These are phyloP conservation scores for Bombus cullumanus DNA, from an alignment of 1,140 invertebrate genomes.

Conservation along the genomic window DNA sequence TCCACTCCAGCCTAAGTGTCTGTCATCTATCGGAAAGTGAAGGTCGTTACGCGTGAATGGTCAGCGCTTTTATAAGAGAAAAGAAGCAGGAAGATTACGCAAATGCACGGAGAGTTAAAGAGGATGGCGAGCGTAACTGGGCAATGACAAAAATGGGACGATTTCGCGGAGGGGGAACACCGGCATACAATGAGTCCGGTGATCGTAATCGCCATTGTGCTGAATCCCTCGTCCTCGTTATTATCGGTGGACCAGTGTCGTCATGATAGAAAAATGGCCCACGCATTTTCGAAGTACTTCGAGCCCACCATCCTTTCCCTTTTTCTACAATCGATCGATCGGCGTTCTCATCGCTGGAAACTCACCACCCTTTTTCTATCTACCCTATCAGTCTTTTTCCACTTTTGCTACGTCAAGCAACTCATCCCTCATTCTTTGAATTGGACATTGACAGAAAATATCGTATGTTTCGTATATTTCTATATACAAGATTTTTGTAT, in stretches of 20 bases:
- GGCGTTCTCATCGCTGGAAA: constrained; percentile 48
- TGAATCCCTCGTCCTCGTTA: constrained; percentile 51
- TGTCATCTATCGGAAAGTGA: constrained; percentile 13
- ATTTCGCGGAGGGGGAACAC: constrained; percentile 56
- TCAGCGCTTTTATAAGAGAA: constrained; percentile 15
- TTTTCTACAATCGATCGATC: constrained; percentile 59
- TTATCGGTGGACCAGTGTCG: constrained; percentile 53
- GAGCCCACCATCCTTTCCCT: constrained; percentile 6
- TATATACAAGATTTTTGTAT: not conserved
- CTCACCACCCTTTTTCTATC: constrained; percentile 51
- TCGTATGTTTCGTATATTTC: not conserved
- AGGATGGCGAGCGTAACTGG: constrained; percentile 45
- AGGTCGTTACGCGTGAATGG: constrained; percentile 30
- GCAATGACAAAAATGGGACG: constrained; percentile 57
- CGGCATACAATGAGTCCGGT: constrained; percentile 59
- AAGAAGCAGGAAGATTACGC: constrained; percentile 31
- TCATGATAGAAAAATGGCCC: constrained; percentile 65
- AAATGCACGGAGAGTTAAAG: constrained; percentile 40
- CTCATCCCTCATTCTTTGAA: no score
- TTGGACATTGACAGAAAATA: not conserved
- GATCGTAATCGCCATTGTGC: constrained; percentile 70
- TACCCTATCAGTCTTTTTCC: not conserved
- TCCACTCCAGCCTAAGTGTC: not conserved
- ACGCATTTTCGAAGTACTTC: constrained; percentile 62
- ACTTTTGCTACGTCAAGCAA: not conserved